Evolutionary conservation across 2,797 vertebrate genomes (phyloP), one percentile per base, ranked within the genome.

Genomic region (Eulemur coronatus): DNA sequence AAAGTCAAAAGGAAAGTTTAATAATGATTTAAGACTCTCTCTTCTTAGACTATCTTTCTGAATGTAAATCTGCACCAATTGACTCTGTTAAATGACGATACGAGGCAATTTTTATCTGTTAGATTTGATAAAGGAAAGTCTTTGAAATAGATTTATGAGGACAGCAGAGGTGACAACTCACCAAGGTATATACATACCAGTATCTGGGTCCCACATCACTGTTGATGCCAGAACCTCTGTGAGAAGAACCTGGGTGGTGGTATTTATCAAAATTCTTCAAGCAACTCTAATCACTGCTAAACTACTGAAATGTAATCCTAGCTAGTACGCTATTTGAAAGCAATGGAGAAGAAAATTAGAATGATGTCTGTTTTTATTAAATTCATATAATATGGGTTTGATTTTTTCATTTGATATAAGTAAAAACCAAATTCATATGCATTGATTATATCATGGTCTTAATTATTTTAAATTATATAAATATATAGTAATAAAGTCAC

Each of bases 401-500:
- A n/a, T 78, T 82, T 80, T 55, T 78, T 87, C 85, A 73, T 67
- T 94, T 88, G 43, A 89, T 67, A 69, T 73, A 94, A 96, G 12
- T 84, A 89, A 67, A 57, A 63, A 59, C 79, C 93, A 70, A 69
- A 91, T 94, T 79, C 43, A 92, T 86, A 72, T 67, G 28, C 13
- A 81, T 52, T 92, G 76, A 90, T 91, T 89, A 89, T 69, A 76
- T n/a, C 18, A 75, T 43, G 18, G 41, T 57, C 65, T 89, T 84
- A 94, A 87, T 96, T 70, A 92, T 79, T 94, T 89, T 80, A 94
- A 89, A 96, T 87, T 93, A 75, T 82, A 94, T 69, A 97, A 96
- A 76, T 84, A 69, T 55, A 92, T 50, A n/a, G 28, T 6, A 84
- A 75, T 80, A 90, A 87, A 75, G 38, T 96, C 61, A 81, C 41